These are phyloP conservation scores for Petroica traversi DNA, from an alignment of 2,113 vertebrate genomes.

Conservation along the genomic window DNA sequence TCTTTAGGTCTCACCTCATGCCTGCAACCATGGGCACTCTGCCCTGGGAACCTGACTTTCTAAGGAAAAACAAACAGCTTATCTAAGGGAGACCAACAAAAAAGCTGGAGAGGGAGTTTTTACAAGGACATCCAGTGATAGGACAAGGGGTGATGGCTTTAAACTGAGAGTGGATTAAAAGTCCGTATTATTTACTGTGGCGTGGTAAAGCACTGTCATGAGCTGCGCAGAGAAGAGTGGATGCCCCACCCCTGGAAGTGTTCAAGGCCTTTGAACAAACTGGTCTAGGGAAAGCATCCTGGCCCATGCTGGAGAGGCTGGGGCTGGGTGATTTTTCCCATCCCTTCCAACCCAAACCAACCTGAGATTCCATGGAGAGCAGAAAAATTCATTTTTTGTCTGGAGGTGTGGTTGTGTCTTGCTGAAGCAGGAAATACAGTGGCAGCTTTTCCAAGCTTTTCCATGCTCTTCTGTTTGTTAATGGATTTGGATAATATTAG, in stretches of 20 bases:
- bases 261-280: neutral
- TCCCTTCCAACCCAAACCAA: neutral
- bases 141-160: neutral
- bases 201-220: neutral
- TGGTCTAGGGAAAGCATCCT: neutral
- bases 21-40: accelerated
- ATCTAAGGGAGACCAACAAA: neutral
- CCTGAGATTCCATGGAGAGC: neutral
- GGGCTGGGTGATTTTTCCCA: neutral
- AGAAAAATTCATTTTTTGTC: neutral
- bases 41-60: neutral
- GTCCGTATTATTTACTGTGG: too few species aligned
- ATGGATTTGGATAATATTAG: neutral
- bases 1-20: accelerated
- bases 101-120: neutral
- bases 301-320: neutral
- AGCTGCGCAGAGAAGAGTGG: too few species aligned
- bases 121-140: too few species aligned
- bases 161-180: too few species aligned
- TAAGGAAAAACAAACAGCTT: neutral
- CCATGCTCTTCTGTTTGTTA: neutral
- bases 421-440: neutral
- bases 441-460: neutral
- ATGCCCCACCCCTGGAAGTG: neutral
- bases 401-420: neutral